Percentiles rank a stretch among this genome's conserved stretches.
Conservation (phyloP, 2,113 vertebrate species). For the Apistogramma diplotaenia region DNA sequence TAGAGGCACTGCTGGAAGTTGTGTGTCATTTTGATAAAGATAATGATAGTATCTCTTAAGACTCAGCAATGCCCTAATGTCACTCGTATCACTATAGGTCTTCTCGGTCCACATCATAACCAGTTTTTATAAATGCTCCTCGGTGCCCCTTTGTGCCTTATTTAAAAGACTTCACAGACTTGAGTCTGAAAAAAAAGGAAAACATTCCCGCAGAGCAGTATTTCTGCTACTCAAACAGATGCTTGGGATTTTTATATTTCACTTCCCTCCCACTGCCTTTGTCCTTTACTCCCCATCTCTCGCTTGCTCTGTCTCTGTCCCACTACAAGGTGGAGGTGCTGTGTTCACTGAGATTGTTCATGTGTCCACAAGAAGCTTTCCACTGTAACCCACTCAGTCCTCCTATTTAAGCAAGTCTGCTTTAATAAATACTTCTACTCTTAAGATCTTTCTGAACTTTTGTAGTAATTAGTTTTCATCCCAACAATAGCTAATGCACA, state of each 20-base stretch:
- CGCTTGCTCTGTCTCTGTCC: background rate
- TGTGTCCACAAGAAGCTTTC: slow-evolving; percentile 62
- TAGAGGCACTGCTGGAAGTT: slow-evolving; percentile 58
- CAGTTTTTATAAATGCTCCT: background rate
- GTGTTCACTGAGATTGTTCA: slow-evolving; percentile 47
- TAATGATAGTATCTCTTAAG: slow-evolving; percentile 70
- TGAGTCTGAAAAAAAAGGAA: background rate
- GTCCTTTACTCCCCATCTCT: background rate
- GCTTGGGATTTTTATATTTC: background rate
- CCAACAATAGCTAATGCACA: slow-evolving; percentile 52
- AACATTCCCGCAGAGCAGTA: background rate
- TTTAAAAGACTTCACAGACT: slow-evolving; percentile 34
- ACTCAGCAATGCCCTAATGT: slow-evolving; percentile 66
- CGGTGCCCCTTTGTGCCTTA: background rate
- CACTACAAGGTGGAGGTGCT: slow-evolving; percentile 52
- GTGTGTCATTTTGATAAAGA: slow-evolving; percentile 68
- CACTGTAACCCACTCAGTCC: slow-evolving; percentile 73
- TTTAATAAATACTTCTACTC: slow-evolving; percentile 5
- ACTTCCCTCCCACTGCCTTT: background rate
- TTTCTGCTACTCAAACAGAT: background rate
- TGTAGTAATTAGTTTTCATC: slow-evolving; percentile 51
- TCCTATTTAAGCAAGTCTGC: slow-evolving; percentile 73
- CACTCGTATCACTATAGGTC: slow-evolving; percentile 11
- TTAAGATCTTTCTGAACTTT: slow-evolving; percentile 18
- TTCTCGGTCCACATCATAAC: background rate